phyloP scores from a whole-genome alignment of 64 coral and sea anemone species.

The Cladopsammia gracilis region DNA sequence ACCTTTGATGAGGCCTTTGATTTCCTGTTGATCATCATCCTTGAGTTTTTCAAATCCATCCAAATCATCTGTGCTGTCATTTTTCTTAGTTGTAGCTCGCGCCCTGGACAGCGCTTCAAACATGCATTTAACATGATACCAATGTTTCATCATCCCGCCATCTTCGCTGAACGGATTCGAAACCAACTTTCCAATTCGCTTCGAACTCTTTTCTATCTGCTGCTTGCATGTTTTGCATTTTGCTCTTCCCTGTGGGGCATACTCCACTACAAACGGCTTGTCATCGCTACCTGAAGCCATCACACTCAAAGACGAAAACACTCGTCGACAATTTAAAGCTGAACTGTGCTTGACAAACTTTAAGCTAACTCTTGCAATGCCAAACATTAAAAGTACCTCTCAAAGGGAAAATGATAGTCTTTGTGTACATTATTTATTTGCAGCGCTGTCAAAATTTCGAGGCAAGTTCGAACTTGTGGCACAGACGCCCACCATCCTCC shows the following conservation, averaged over 20 bases:
- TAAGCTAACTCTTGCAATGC: not conserved
- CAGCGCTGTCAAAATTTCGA: not conserved
- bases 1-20: slow-evolving; percentile 88
- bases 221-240: slow-evolving; percentile 98
- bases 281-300: slow-evolving; percentile 71
- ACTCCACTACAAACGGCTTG: slow-evolving; percentile 92
- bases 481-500: not conserved
- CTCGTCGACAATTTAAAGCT: not conserved
- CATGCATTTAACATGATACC: slow-evolving; percentile 94
- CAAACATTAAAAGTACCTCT: not conserved
- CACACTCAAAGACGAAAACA: not conserved
- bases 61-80: slow-evolving; percentile 83
- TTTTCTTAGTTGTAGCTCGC: slow-evolving; percentile 85
- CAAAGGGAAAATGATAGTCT: not conserved
- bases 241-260: slow-evolving; percentile 89
- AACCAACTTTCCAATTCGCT: slow-evolving; percentile 92
- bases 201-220: slow-evolving; percentile 92
- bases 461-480: not conserved
- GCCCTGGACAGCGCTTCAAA: slow-evolving; percentile 92
- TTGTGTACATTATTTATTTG: not conserved
- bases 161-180: slow-evolving; percentile 96
- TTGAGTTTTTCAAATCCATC: slow-evolving; percentile 87
- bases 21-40: slow-evolving; percentile 80
- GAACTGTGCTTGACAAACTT: not conserved
- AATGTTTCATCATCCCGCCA: slow-evolving; percentile 98